Percentiles rank a stretch among this genome's conserved stretches.
Evolutionary conservation across 2,888 invertebrate species (phyloP).

Genomic region (Alitta virens): DNA sequence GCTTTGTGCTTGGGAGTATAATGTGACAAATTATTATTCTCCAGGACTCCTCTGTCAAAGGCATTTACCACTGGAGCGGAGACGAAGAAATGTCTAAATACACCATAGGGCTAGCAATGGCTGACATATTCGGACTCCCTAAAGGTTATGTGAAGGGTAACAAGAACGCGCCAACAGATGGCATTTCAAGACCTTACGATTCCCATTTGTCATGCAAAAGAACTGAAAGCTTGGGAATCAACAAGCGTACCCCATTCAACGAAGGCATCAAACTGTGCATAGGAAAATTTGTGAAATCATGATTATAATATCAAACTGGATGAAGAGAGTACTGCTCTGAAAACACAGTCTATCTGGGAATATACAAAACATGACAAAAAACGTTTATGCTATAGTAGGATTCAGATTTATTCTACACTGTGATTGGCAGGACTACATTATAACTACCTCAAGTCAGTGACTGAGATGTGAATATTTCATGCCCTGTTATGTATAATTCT

Average conservation of each 20-base stretch:
- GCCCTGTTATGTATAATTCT: too few relatives aligned
- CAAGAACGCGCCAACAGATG: conserved; percentile 42
- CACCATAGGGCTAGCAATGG: conserved; percentile 59
- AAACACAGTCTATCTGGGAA: too few relatives aligned
- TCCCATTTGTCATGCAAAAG: conserved; percentile 51
- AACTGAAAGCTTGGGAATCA: conserved; percentile 50
- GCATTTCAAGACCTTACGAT: conserved; percentile 56
- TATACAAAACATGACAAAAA: too few relatives aligned
- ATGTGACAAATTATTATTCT: too few relatives aligned
- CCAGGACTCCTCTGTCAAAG: conserved; percentile 47
- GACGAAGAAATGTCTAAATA: conserved; percentile 61
- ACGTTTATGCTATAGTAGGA: too few relatives aligned
- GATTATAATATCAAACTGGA: too few relatives aligned
- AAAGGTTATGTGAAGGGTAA: conserved; percentile 53
- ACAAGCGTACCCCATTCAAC: conserved; percentile 10
- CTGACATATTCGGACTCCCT: conserved; percentile 54
- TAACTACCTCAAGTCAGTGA: too few relatives aligned
- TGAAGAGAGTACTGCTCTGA: too few relatives aligned
- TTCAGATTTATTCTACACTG: too few relatives aligned
- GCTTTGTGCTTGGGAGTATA: too few relatives aligned
- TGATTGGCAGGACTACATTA: too few relatives aligned
- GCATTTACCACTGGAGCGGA: conserved; percentile 61
- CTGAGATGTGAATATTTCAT: too few relatives aligned
- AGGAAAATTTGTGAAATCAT: not conserved
- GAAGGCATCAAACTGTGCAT: not conserved